Percentiles rank a stretch among this genome's conserved stretches.
Conservation (phyloP, 2,113 vertebrate genomes). For the Clarias macrocephalus region DNA sequence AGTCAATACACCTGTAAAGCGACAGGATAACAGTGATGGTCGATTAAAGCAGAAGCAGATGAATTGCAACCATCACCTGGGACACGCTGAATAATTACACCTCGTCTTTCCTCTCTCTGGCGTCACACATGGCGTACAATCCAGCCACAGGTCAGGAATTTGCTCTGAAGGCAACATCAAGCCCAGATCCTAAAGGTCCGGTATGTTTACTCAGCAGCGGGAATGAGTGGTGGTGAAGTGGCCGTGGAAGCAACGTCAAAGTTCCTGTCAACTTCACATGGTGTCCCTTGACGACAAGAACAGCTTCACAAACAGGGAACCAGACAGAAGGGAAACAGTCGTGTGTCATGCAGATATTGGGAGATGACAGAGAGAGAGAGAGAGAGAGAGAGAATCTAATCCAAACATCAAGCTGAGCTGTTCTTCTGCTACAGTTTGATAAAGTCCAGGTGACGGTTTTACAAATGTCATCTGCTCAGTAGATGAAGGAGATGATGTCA, state of each 20-base stretch:
- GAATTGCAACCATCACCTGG: neutral
- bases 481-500: too few relatives aligned
- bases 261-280: constrained; percentile 45
- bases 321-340: neutral
- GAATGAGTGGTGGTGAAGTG: constrained; percentile 49
- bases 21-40: neutral
- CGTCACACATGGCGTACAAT: constrained; percentile 50
- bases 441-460: neutral
- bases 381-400: neutral
- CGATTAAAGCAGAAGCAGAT: neutral
- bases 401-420: neutral
- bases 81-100: constrained; percentile 1
- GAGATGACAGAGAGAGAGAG: neutral
- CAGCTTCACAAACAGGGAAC: constrained; percentile 36
- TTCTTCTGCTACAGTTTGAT: neutral
- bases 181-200: constrained; percentile 30
- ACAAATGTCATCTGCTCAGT: neutral
- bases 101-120: constrained; percentile 7
- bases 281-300: constrained; percentile 56
- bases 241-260: neutral
- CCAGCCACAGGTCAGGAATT: constrained; percentile 32
- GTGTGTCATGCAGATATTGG: neutral
- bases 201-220: constrained; percentile 54
- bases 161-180: constrained; percentile 20
- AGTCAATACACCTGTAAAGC: neutral